Percentiles rank a stretch among this genome's conserved stretches.
Conservation (phyloP, 1,140 invertebrate genomes). For the Camponotus vicinus region DNA sequence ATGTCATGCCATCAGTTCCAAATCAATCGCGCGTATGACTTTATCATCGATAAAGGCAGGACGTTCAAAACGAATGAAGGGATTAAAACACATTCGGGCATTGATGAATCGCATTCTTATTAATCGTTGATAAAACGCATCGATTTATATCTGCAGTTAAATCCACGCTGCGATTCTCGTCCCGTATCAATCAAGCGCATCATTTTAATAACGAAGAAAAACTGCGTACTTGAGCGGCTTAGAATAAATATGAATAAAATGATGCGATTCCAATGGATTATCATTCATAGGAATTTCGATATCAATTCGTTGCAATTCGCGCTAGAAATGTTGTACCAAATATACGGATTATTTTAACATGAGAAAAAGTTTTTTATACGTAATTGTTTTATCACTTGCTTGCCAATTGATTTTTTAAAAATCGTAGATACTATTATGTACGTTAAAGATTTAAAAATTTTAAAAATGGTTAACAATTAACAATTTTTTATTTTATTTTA, state of each 20-base stretch:
- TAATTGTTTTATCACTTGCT: no score
- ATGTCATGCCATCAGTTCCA: conserved; percentile 35
- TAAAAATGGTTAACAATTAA: no score
- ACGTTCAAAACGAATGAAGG: conserved; percentile 8
- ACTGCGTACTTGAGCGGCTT: conserved; percentile 10
- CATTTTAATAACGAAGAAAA: conserved; percentile 30
- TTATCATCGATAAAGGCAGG: conserved; percentile 45
- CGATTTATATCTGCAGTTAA: conserved; percentile 4
- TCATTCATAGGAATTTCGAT: not conserved
- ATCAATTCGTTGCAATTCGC: not conserved
- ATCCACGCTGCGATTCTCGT: conserved; percentile 4
- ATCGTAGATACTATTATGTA: not conserved
- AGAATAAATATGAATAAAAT: conserved; percentile 31
- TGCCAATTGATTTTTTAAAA: not conserved
- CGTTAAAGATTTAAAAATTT: no score
- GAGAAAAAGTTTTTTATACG: not conserved
- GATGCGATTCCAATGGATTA: conserved; percentile 8
- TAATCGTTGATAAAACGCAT: conserved; percentile 43
- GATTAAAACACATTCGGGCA: conserved; percentile 46
- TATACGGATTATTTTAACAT: not conserved
- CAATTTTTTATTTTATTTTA: no score
- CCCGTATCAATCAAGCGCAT: conserved; percentile 22
- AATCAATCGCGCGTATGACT: conserved; percentile 55
- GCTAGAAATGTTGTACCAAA: not conserved
- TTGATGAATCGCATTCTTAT: conserved; percentile 43